These are phyloP conservation scores for Psylliodes chrysocephalus DNA, from an alignment of 2,888 invertebrate genomes.

Conservation along the genomic window DNA sequence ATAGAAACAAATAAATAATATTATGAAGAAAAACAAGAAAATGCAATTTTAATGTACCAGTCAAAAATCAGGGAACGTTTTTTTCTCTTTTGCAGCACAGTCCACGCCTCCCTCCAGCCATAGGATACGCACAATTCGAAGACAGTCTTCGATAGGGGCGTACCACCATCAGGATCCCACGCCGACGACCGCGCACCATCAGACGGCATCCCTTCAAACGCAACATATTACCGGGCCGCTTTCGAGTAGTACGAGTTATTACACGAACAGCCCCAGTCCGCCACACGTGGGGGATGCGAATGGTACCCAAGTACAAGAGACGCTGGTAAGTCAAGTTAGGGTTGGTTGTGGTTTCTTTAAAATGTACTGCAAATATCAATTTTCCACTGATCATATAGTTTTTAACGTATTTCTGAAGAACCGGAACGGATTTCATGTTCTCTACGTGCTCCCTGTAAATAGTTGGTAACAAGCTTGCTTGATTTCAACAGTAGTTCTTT, in stretches of 20 bases:
- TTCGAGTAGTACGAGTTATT: slow-evolving; percentile 67
- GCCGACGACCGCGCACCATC: slow-evolving; percentile 40
- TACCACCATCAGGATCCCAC: slow-evolving; percentile 60
- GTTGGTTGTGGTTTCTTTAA: too few species aligned
- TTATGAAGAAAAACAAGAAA: background rate
- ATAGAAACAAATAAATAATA: background rate
- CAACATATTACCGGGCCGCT: slow-evolving; percentile 54
- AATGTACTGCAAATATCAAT: too few species aligned
- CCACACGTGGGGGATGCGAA: slow-evolving; percentile 64
- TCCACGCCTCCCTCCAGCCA: slow-evolving; percentile 71
- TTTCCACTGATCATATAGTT: too few species aligned
- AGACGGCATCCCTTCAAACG: slow-evolving; percentile 37
- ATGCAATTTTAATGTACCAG: background rate
- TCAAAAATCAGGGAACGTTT: background rate
- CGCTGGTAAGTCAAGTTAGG: slow-evolving; percentile 41
- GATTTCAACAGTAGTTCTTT: too few species aligned
- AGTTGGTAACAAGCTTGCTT: too few species aligned
- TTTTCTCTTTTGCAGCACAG: slow-evolving; percentile 67
- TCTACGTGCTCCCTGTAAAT: too few species aligned
- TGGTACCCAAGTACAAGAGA: slow-evolving; percentile 49
- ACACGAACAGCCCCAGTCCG: slow-evolving; percentile 72
- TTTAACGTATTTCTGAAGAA: too few species aligned
- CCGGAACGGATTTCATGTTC: too few species aligned
- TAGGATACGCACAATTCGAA: slow-evolving; percentile 69
- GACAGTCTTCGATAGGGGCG: slow-evolving; percentile 72